Evolutionary conservation across 1,140 invertebrate species (phyloP), one percentile per base, ranked within the genome.

Genomic region (Rhyacophila brunnea): DNA sequence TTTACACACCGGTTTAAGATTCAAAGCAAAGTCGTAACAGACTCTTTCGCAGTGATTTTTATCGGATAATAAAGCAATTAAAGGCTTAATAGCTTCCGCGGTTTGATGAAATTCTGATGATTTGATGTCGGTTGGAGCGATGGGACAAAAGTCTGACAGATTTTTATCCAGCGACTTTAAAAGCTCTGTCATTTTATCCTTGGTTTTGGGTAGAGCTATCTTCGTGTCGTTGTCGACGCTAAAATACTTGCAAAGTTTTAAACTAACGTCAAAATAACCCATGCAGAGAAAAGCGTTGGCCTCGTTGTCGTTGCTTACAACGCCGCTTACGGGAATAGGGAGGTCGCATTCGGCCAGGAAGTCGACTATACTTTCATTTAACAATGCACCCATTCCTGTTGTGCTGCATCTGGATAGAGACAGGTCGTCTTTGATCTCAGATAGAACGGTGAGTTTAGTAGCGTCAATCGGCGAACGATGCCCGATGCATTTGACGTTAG

Each of bases 1-100:
- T 46, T 55, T 55, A 36, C 52, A 55, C 9, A 55, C 15, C 15
- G 42, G 17, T n/a, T 55, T 55, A 13, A 55, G 10, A 6, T 15
- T 36, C 1, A 13, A 11, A 10, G 32, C 6, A 6, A 15, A 35
- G 5, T 45, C 10, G 11, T 14, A 3, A 13, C 52, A 55, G 9
- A 15, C 34, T 11, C 17, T 10, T 2, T n/a, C 2, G 32, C 52
- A 55, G 1, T 32, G 6, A 13, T 45, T 6, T 2, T 2, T 28
- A n/a, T 45, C 43, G 11, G 42, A 46, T 18, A 55, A 11, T 7
- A 32, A 1, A 0, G 5, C 7, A 0, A 17, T 3, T 19, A 55
- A 35, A 14, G 42, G 18, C n/a, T 55, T 13, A 4, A 55, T 32
- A 6, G 44, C 44, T 11, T 32, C 0, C n/a, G 19, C 18, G 11